Base-by-base conservation (phyloP, 2,888 invertebrate genomes). In the Drosophila limbata region DNA sequence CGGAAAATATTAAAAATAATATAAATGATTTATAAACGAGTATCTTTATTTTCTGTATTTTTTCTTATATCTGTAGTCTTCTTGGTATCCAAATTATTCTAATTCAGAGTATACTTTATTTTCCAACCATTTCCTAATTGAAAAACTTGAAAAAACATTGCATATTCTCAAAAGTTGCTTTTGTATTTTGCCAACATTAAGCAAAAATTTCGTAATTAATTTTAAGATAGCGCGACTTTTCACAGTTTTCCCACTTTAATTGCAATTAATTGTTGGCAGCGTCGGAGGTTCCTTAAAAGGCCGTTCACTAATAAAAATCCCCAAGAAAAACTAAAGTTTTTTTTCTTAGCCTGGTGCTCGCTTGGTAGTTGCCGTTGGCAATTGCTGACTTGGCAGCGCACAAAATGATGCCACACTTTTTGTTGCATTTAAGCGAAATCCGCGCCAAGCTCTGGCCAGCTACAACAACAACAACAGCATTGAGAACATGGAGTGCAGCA, bases 261-360 rank as follows among this genome's bases (percentile, higher is more conserved):
- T 79, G 83, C 80, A 82, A 83, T 83, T 82, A 88, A 74, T 77
- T 69, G 65, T 45, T 72, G 66, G 69, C 69, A 44, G 63, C 63
- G 61, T 67, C 69, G 62, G 70, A 57, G 69, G 85, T 85, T 84
- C 57, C 73, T 73, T 85, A 69, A 76, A 88, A 81, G 65, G 70
- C 69, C 77, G 59, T 67, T 82, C 69, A 76, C 88, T 76, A 71
- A 71, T 86, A 68, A 83, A 83, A 84, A 68, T 69, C 59, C 68
- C 52, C 64, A 72, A 74, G 65, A 51, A 67, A 47, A 88, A 74
- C 57, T 68, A 68, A 65, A 66, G 37, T 57, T 64, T 70, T 19
- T 19, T 42, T 53, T 42, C 33, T n/a, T n/a, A 45, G 31, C 52
- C 45, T 44, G 52, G 42, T 52, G 45, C 21, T 35, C 13, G 52